These are phyloP conservation scores for Monoplex corrugatus DNA, from an alignment of 2,888 invertebrate genomes.

Conservation along the genomic window DNA sequence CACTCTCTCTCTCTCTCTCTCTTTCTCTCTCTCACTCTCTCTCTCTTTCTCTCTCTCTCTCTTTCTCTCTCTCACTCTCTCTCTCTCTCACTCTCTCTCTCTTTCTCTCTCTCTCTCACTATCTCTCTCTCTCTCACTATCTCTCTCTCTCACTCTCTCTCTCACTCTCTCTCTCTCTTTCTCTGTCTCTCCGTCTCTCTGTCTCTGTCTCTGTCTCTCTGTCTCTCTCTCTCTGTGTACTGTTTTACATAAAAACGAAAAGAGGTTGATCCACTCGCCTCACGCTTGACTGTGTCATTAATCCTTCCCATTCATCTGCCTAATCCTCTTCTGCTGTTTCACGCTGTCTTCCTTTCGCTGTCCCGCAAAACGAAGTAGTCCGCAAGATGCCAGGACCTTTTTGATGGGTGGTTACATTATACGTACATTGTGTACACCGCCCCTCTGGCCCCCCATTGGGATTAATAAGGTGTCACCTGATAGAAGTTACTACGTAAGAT, in stretches of 20 bases:
- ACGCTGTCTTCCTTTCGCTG: too few relatives aligned
- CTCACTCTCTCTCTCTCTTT: not conserved
- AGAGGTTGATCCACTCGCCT: not conserved
- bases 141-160: not conserved
- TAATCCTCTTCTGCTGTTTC: not conserved
- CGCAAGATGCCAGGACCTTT: too few relatives aligned
- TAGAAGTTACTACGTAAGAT: too few relatives aligned
- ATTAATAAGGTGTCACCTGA: too few relatives aligned
- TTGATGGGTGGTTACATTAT: too few relatives aligned
- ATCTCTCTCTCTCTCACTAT: not conserved
- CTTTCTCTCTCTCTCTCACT: not conserved
- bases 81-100: not conserved
- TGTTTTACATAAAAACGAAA: not conserved
- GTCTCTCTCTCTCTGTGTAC: not conserved
- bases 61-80: not conserved
- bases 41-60: not conserved
- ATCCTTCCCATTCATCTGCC: slow-evolving; percentile 23
- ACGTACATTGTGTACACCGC: too few relatives aligned
- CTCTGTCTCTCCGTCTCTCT: not conserved
- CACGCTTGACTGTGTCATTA: not conserved
- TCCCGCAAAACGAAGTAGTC: too few relatives aligned
- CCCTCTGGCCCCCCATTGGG: too few relatives aligned
- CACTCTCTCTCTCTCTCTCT: not conserved
- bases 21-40: not conserved
- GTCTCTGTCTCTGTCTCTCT: not conserved